Base-by-base conservation (phyloP, 2,797 vertebrate species). In the Coilia nasus region DNA sequence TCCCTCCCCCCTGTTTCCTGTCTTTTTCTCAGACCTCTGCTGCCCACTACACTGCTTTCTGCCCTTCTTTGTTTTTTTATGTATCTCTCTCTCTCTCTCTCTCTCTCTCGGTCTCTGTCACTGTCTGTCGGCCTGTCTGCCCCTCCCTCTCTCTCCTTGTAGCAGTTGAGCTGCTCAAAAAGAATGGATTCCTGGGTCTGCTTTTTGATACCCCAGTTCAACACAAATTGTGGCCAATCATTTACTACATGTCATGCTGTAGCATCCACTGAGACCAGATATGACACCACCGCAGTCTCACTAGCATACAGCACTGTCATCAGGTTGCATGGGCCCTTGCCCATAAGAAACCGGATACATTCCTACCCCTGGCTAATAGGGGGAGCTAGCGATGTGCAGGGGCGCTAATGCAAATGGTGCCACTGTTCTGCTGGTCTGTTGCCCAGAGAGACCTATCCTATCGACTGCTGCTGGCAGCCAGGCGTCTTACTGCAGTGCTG, bases 401-500 rank as follows among this genome's bases (percentile, higher is more conserved):
- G 19, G 17, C 17, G 17, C 71, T 78, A 78, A 78, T 78, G 71
- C 71, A 10, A 17, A 17, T 35, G 71, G 71, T 78, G 71, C 71
- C 71, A 78, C 17, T 21, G 71, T 19, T 78, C 71, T 54, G 50
- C 31, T 41, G 71, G 31, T 21, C 23, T 44, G 17, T 17, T 7
- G 71, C 71, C 71, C 31, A 44, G 15, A 19, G 71, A 78, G 71
- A 78, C 31, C 71, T 41, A 78, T 78, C 31, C 71, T 41, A 78
- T 78, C 31, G 71, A 78, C 35, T 78, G 71, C 31, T 41, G 71
- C 71, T 41, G 31, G 19, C 31, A 78, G 71, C 15, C 71, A 78
- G 31, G 17, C 31, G 35, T 35, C 71, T 44, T 35, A 15, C 31
- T 41, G 31, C 25, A 35, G 14, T 0, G 67, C 28, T 75, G 67